Conservation (phyloP, 2,113 vertebrate genomes). For the Daphoenositta chrysoptera region DNA sequence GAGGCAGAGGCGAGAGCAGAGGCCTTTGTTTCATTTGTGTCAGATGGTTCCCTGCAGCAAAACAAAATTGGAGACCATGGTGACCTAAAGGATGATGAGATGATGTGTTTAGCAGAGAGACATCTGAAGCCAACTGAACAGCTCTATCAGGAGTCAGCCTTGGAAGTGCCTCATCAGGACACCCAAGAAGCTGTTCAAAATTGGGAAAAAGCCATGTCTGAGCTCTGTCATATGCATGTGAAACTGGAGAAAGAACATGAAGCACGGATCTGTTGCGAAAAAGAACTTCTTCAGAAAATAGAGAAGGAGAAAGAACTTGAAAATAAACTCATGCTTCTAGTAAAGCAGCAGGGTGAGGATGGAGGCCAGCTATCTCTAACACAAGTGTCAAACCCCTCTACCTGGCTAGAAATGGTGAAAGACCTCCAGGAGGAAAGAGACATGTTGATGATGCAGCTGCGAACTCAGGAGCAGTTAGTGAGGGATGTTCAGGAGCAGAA, state of each 20-base stretch:
- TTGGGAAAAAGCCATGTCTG: slow-evolving; percentile 61
- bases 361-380: background rate
- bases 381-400: background rate
- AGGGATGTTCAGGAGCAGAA: slow-evolving; percentile 69
- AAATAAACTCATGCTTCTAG: background rate
- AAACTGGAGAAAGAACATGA: slow-evolving; percentile 39
- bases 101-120: slow-evolving; percentile 62
- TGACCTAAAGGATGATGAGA: slow-evolving; percentile 28
- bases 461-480: slow-evolving; percentile 65
- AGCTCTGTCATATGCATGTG: slow-evolving; percentile 51
- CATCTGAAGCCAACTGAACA: slow-evolving; percentile 70
- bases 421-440: slow-evolving; percentile 63
- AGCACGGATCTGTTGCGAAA: background rate
- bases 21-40: background rate
- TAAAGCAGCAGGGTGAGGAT: slow-evolving; percentile 21
- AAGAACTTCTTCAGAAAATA: background rate
- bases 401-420: slow-evolving; percentile 36
- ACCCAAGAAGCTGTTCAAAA: slow-evolving; percentile 69
- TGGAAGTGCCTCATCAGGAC: slow-evolving; percentile 60
- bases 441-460: slow-evolving; percentile 47
- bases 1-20: background rate
- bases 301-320: slow-evolving; percentile 22
- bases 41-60: slow-evolving; percentile 3
- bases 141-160: slow-evolving; percentile 67
- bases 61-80: background rate